Percentiles rank a stretch among this genome's conserved stretches.
phyloP scores from a whole-genome alignment of 2,113 vertebrate genomes.

The Odobenus rosmarus region DNA sequence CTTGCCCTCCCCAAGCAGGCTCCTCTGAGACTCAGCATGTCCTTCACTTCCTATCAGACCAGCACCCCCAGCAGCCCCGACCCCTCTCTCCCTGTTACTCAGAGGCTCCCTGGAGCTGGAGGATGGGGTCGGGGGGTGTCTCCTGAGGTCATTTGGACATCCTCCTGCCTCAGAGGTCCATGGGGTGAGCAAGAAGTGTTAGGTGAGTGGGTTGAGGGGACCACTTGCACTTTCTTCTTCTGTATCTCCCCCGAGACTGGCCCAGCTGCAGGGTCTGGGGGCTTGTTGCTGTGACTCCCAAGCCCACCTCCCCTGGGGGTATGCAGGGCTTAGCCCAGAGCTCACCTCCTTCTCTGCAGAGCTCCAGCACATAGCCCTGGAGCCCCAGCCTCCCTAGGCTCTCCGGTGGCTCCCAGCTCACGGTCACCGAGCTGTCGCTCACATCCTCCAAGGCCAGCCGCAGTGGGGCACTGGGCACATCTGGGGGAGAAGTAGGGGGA shows the following conservation, averaged over 20 bases:
- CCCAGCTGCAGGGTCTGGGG: background rate
- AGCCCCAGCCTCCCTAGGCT: conserved; percentile 85
- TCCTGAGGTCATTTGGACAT: background rate
- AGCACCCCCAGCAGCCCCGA: background rate
- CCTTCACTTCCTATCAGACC: background rate
- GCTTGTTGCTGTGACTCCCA: rapidly evolving
- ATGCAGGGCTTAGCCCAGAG: background rate
- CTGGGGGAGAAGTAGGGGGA: conserved; percentile 80
- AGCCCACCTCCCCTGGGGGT: background rate
- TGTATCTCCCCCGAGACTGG: rapidly evolving
- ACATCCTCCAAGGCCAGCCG: conserved; percentile 90
- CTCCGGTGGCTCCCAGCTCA: conserved; percentile 92
- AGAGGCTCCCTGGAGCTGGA: background rate
- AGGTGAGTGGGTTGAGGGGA: background rate
- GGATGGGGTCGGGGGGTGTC: too few relatives aligned
- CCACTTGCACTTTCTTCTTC: background rate
- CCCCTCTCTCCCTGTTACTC: background rate
- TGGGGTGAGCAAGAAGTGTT: background rate
- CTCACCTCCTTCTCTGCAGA: conserved; percentile 94
- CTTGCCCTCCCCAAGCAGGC: background rate
- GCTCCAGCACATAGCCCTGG: conserved; percentile 92
- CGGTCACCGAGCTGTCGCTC: conserved; percentile 87
- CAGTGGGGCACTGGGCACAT: conserved; percentile 89
- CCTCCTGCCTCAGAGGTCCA: background rate
- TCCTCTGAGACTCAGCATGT: background rate